Percentiles rank a stretch among this genome's conserved stretches.
These are phyloP conservation scores for Myripristis jacobus DNA, from an alignment of 2,797 vertebrate species.

Conservation along the genomic window DNA sequence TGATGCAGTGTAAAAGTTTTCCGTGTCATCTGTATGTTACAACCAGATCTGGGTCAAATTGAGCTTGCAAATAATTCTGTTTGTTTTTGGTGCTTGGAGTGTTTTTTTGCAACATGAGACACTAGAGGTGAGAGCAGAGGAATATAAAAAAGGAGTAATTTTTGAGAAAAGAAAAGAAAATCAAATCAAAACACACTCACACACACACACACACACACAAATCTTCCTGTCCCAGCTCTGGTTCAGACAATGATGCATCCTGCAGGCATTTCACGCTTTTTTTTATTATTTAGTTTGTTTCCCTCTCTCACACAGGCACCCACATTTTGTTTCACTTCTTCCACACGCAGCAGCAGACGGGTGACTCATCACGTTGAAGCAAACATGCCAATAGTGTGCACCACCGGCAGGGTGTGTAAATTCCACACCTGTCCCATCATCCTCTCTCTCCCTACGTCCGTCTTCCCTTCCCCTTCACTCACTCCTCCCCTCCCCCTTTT, in stretches of 20 bases:
- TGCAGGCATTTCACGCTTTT: slow-evolving; percentile 11
- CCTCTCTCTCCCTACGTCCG: slow-evolving; percentile 29
- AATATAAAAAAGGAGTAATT: not conserved
- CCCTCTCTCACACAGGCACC: slow-evolving; percentile 18
- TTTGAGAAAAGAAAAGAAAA: too few relatives aligned
- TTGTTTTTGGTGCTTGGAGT: not conserved
- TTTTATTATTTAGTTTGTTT: not conserved
- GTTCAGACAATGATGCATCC: not conserved
- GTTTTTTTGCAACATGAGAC: not conserved
- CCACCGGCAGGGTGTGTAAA: slow-evolving; percentile 74
- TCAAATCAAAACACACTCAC: not conserved
- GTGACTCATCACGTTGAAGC: slow-evolving; percentile 66
- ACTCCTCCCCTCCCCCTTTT: slow-evolving; percentile 30
- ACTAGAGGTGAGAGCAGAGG: not conserved
- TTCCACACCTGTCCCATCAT: slow-evolving; percentile 82
- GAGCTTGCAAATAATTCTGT: not conserved
- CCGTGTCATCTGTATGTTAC: slow-evolving; percentile 28
- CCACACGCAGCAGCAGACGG: slow-evolving; percentile 14
- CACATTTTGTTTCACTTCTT: slow-evolving; percentile 41
- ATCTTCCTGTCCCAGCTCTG: not conserved
- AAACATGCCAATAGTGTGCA: slow-evolving; percentile 54
- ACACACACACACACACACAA: too few relatives aligned
- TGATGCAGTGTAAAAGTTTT: slow-evolving; percentile 17
- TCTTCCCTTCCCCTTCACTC: slow-evolving; percentile 13
- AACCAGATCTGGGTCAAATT: not conserved